Evolutionary conservation across 2,888 invertebrate species (phyloP), one percentile per base, ranked within the genome.

Genomic region (Galeruca laticollis): DNA sequence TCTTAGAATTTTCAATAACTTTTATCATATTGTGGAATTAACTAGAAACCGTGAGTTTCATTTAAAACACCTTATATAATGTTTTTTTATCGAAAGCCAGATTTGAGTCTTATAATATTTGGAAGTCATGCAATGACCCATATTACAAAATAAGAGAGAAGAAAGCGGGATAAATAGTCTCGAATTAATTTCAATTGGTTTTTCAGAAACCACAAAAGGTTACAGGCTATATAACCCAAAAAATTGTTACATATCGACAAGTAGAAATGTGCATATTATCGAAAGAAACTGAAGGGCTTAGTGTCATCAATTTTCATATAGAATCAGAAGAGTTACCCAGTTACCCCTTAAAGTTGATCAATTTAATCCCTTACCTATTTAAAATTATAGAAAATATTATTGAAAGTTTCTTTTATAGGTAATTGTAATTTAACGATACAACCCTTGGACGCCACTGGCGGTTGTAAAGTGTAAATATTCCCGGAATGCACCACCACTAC

Each of bases 21-120:
- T n/a, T n/a, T n/a, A n/a, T n/a, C n/a, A n/a, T n/a, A n/a, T n/a
- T n/a, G n/a, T n/a, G n/a, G n/a, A n/a, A n/a, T n/a, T n/a, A n/a
- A n/a, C n/a, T n/a, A n/a, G n/a, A n/a, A n/a, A n/a, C n/a, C n/a
- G n/a, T n/a, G n/a, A n/a, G n/a, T n/a, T n/a, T n/a, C n/a, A n/a
- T n/a, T n/a, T n/a, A 66, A 66, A 31, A 66, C 66, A 31, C 49
- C 59, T 2, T 59, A 66, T 66, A 43, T 59, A 60, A 64, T 62
- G 64, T 69, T 69, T 60, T 69, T 49, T 43, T 20, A 43, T n/a
- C 20, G 21, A 18, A 70, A 70, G 15, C 65, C 68, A 60, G 59
- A 68, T 63, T 37, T 68, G 40, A 69, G 69, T 66, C 64, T 65
- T 60, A 20, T 71, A 35, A 65, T 70, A 13, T 65, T 69, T 66